Evolutionary conservation across 1,140 invertebrate genomes (phyloP), one percentile per base, ranked within the genome.

Genomic region (Drosophila nasuta): DNA sequence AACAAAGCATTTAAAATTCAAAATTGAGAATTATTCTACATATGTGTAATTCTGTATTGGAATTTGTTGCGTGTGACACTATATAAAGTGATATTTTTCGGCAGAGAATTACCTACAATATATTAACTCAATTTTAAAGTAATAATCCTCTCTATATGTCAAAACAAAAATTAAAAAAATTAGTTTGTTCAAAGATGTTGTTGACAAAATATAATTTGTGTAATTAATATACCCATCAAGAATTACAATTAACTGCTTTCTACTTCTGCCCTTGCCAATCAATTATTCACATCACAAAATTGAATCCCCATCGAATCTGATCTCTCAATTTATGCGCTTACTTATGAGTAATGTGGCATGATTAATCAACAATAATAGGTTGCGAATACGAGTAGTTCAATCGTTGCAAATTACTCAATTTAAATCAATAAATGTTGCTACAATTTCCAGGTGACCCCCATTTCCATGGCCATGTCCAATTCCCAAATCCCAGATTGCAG

Each of bases 351-450:
- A 71, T 74, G 64, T 76, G 10, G 48, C 60, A 60, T 68, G 62
- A 87, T 87, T 77, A 88, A 87, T 73, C 65, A 51, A 64, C 76
- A 79, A 87, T 88, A 82, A 82, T 68, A 82, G 69, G 67, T 63
- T 57, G 28, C 25, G 17, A 25, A 17, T 49, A 49, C 20, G 41
- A 43, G 51, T 13, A 70, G 63, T 38, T 41, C 75, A 33, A 63
- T 56, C 58, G 25, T 71, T 79, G 77, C 75, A 87, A 87, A 87
- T 87, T 81, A 72, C 83, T 87, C 85, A 88, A 87, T 87, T 87
- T 87, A 83, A 88, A 89, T 87, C 83, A 87, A 87, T 88, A 88
- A 87, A 64, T 75, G 74, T 20, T 60, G 38, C 33, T 46, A n/a
- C 38, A 38, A 48, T 57, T 69, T 64, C 62, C 51, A 66, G 66